phyloP scores from a whole-genome alignment of 2,888 invertebrate genomes.

The Boloria selene region DNA sequence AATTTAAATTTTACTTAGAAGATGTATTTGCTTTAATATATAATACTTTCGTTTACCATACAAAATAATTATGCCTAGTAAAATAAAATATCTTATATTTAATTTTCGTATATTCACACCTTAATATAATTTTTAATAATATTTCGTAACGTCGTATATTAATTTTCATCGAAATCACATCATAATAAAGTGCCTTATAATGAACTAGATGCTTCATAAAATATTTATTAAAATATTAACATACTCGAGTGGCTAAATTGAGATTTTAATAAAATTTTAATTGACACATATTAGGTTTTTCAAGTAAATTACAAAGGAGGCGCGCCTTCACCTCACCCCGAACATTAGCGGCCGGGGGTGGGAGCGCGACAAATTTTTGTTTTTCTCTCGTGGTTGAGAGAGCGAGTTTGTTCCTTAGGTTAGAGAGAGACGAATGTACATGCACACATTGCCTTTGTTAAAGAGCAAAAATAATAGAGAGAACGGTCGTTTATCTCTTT shows the following conservation, averaged over 20 bases:
- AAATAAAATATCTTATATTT: not conserved
- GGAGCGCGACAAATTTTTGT: constrained; percentile 76
- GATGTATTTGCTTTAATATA: too few species aligned
- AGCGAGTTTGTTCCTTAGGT: constrained; percentile 47
- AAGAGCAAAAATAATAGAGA: constrained; percentile 82
- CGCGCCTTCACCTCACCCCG: constrained; percentile 62
- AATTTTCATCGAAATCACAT: constrained; percentile 25
- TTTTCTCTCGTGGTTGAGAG: constrained; percentile 70
- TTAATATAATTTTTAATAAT: constrained; percentile 7
- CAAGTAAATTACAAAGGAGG: constrained; percentile 77
- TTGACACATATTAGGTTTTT: constrained; percentile 79
- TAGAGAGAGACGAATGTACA: constrained; percentile 73
- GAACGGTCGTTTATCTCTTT: constrained; percentile 82
- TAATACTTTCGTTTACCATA: too few species aligned
- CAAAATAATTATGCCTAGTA: too few species aligned
- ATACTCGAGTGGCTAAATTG: constrained; percentile 62
- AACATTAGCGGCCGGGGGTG: constrained; percentile 73
- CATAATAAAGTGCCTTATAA: constrained; percentile 40
- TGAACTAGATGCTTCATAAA: constrained; percentile 55
- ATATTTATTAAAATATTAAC: constrained; percentile 65
- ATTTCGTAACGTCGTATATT: constrained; percentile 12
- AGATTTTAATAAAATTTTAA: constrained; percentile 77
- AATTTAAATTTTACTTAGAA: too few species aligned
- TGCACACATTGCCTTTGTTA: constrained; percentile 81
- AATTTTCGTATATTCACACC: not conserved